These are phyloP conservation scores for Lonchura striata DNA, from an alignment of 2,113 vertebrate species.

Conservation along the genomic window DNA sequence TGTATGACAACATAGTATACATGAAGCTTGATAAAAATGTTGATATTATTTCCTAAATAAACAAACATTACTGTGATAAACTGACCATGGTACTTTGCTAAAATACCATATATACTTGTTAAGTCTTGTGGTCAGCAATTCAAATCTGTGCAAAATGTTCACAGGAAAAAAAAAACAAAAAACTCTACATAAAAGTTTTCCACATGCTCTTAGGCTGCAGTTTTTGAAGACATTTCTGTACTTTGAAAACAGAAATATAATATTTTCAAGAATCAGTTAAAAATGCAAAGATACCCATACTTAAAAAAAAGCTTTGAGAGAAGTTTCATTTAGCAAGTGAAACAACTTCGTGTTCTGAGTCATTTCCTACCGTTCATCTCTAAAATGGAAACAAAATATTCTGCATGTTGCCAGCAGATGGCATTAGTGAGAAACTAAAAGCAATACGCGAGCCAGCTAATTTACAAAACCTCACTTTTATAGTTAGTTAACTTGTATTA, in stretches of 20 bases:
- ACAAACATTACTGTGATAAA: not conserved
- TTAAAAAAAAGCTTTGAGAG: not conserved
- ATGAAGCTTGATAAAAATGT: not conserved
- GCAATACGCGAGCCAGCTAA: accelerated
- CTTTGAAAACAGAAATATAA: not conserved
- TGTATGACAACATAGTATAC: not conserved
- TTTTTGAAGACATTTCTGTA: not conserved
- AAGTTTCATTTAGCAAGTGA: not conserved
- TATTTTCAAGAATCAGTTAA: not conserved
- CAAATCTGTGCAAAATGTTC: not conserved
- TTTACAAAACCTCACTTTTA: not conserved
- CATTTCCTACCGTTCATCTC: accelerated
- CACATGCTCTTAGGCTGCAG: not conserved
- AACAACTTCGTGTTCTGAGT: not conserved
- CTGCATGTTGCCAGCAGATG: conserved; percentile 43
- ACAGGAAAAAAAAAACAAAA: not conserved
- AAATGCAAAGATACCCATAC: not conserved
- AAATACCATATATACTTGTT: not conserved
- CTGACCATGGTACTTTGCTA: not conserved
- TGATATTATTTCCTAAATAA: not conserved
- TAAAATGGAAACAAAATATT: not conserved
- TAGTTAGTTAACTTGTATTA: accelerated
- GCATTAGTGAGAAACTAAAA: conserved; percentile 39
- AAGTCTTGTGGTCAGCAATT: not conserved
- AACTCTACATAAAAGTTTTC: not conserved